Percentiles rank a stretch among this genome's conserved stretches.
Conservation (phyloP, 2,888 invertebrate genomes). For the Cosmia pyralina region DNA sequence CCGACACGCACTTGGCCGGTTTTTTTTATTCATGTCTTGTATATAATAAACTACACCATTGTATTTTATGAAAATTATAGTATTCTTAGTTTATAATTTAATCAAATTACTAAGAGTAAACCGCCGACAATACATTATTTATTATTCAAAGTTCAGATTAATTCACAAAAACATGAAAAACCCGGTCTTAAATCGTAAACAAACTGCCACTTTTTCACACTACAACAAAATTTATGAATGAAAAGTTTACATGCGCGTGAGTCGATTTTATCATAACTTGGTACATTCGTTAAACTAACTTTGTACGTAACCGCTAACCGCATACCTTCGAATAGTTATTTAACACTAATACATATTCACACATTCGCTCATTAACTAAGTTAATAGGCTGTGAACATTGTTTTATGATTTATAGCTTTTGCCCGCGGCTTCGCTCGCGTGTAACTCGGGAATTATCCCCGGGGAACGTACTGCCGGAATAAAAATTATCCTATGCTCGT, state of each 20-base stretch:
- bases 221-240: constrained; percentile 35
- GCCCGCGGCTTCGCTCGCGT: too few relatives aligned
- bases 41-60: too few relatives aligned
- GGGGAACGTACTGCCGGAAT: too few relatives aligned
- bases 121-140: not conserved
- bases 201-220: constrained; percentile 15
- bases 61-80: too few relatives aligned
- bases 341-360: constrained; percentile 64
- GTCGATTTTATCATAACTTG: constrained; percentile 9
- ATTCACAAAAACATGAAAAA: constrained; percentile 1
- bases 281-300: constrained; percentile 31
- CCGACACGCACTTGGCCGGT: too few relatives aligned
- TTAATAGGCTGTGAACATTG: constrained; percentile 48
- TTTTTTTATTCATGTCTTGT: too few relatives aligned
- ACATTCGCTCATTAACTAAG: constrained; percentile 47
- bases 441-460: too few relatives aligned
- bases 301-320: constrained; percentile 53
- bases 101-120: not conserved
- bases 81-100: not conserved
- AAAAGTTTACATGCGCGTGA: constrained; percentile 30
- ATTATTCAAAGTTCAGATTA: not conserved
- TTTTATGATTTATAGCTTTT: constrained; percentile 38
- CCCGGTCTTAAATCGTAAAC: not conserved
- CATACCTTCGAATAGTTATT: constrained; percentile 52
- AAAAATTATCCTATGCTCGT: too few relatives aligned